Percentiles rank a stretch among this genome's conserved stretches.
Evolutionary conservation across 2,797 vertebrate species (phyloP).

Genomic region (Schizopygopsis malacanthus): DNA sequence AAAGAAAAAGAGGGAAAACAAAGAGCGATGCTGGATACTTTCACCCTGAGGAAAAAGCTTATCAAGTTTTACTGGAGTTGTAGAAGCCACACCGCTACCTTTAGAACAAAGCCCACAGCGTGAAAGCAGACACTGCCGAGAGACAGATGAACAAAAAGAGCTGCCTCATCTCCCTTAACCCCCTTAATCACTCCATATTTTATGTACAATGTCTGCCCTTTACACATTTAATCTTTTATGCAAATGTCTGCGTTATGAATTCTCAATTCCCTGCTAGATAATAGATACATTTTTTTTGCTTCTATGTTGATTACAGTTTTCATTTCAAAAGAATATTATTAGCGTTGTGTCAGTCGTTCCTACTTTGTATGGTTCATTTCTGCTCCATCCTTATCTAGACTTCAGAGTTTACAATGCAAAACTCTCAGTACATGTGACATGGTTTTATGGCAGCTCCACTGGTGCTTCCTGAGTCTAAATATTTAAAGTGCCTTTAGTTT

Average conservation of each 20-base stretch:
- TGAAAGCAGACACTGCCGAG: conserved; percentile 40
- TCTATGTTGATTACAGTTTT: neutral
- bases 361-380: neutral
- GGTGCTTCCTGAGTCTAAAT: neutral
- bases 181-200: conserved; percentile 31
- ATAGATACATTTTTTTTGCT: neutral
- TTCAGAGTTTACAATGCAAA: conserved; percentile 54
- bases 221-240: conserved; percentile 27
- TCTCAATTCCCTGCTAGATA: conserved; percentile 19
- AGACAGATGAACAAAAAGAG: conserved; percentile 26
- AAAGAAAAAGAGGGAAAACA: neutral
- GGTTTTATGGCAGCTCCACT: conserved; percentile 35
- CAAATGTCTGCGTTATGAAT: conserved; percentile 11
- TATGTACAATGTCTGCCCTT: conserved; percentile 11
- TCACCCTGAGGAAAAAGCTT: conserved; percentile 23
- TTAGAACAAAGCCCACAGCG: conserved; percentile 37
- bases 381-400: conserved; percentile 24
- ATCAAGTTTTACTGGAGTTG: conserved; percentile 24
- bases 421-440: conserved; percentile 37
- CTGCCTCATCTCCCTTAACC: conserved; percentile 14
- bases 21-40: neutral
- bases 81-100: conserved; percentile 8
- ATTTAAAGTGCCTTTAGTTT: neutral
- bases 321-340: conserved; percentile 25
- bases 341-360: neutral